Evolutionary conservation across 2,113 vertebrate species (phyloP).

Genomic region (Mesoclemmys tuberculata): DNA sequence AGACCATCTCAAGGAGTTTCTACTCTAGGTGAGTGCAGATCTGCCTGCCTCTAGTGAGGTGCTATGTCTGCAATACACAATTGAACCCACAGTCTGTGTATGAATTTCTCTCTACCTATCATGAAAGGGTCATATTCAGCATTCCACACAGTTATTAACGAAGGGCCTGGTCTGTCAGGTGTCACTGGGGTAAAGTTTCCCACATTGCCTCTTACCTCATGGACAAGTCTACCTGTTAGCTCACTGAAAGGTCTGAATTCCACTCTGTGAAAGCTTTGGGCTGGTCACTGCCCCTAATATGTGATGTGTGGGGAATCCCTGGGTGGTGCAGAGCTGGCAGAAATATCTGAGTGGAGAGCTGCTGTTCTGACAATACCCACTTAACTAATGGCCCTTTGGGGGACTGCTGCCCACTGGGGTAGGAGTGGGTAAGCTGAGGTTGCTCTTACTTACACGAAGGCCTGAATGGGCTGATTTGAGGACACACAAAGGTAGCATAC

Average conservation of each 20-base stretch:
- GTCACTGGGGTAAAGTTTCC: neutral
- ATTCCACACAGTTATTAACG: too few species aligned
- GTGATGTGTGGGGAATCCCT: neutral
- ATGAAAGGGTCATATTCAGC: neutral
- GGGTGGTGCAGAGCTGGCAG: neutral
- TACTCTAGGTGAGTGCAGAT: neutral
- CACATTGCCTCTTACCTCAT: neutral
- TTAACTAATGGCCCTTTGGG: neutral
- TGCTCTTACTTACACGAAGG: neutral
- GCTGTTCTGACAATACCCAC: neutral
- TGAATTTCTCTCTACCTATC: neutral
- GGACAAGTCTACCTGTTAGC: neutral
- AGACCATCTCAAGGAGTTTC: neutral
- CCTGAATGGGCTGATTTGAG: neutral
- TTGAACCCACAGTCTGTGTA: neutral
- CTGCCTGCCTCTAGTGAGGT: neutral
- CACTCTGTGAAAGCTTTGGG: neutral
- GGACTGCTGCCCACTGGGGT: neutral
- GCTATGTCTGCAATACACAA: neutral
- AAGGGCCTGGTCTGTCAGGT: neutral
- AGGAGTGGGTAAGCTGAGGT: neutral
- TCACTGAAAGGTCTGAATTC: neutral
- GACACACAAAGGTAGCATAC: neutral
- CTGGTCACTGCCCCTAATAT: neutral
- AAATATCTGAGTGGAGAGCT: neutral